Evolutionary conservation across 2,888 invertebrate genomes (phyloP), one percentile per base, ranked within the genome.

Genomic region (Coelopa pilipes): DNA sequence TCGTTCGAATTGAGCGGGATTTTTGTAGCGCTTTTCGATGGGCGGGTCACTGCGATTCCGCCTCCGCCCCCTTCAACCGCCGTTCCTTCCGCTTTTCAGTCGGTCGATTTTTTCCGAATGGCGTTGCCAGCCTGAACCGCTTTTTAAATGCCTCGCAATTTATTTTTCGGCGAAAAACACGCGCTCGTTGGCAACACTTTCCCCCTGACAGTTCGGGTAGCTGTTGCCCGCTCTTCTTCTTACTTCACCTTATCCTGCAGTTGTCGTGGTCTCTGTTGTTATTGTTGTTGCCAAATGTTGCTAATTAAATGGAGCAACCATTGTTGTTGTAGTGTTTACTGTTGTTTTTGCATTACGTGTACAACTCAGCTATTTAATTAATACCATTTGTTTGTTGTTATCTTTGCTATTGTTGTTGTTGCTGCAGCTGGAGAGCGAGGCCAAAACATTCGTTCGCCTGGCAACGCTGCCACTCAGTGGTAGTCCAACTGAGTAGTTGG

Each of bases 281-380:
- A 7, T 34, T 34, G 34, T 34, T 34, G 34, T 34, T 21, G 24
- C 24, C n/a, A 15, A 70, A 70, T 70, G 70, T 12, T 49, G 53
- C 24, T 70, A 70, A 62, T 70, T 70, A 60, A 17, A 62, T 50
- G 62, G 62, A 15, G 34, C 34, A 15, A 65, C 47, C 49, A 47
- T 11, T 65, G 47, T 47, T 65, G 47, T 11, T 57, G 11, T 15
- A 2, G 15, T 62, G 1, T 2, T 34, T 34, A 7, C 7, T 34
- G 7, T 34, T 34, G 7, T 34, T 4, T 2, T 34, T 34, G 34
- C 34, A 34, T 34, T 12, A 21, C 11, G 21, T 7, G 13, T 34
- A 19, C 24, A 34, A 34, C 34, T 34, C 34, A 2, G 34, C 34
- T 4, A 34, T 34, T 34, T 34, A 34, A 34, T 34, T 34, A 34